Base-by-base conservation (phyloP, 2,113 vertebrate species). In the Epinephelus moara region DNA sequence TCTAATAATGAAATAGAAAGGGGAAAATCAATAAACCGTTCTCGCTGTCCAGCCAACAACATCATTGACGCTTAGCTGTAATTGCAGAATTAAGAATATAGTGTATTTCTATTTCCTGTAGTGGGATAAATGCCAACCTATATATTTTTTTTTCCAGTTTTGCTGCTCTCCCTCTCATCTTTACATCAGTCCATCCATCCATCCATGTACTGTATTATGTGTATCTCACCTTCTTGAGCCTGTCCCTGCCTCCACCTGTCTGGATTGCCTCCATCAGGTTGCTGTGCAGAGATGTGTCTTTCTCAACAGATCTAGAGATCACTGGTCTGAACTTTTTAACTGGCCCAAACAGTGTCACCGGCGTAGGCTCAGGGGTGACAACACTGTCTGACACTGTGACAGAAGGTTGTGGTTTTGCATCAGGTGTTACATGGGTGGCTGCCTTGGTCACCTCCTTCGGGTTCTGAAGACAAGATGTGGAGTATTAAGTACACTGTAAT, bases 201-300 rank as follows among this genome's bases (percentile, higher is more conserved):
- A 47, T 71, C 21, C 27, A 69, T 14, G 3, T 1, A 33, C 10
- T 18, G 19, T 4, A 8, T n/a, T 9, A 23, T 6, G 6, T 49
- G 40, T 6, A 70, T 56, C 81, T 95, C 93, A 98, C 98, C 97
- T 98, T 99, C 76, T 94, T 96, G n/a, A 99, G 96, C 14, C 89
- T 90, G 15, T 97, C 96, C 78, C 93, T 97, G 82, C 96, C 96
- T 18, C 95, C 96, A 0, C 88, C 94, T 1, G 95, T 94, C 85
- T 98, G 98, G 92, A 99, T 99, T 42, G 97, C 97, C 84, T 97
- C 97, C 98, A 99, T 99, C 49, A 99, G 94, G 33, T 94, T 95
- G 60, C 95, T 96, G 91, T 99, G 98, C 62, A 98, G 88, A 3
- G 96, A 96, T 0, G 92, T 95, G 14, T 99, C 97, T 90, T 96